Evolutionary conservation across 2,888 invertebrate species (phyloP).

Genomic region (Sacculina carcini): DNA sequence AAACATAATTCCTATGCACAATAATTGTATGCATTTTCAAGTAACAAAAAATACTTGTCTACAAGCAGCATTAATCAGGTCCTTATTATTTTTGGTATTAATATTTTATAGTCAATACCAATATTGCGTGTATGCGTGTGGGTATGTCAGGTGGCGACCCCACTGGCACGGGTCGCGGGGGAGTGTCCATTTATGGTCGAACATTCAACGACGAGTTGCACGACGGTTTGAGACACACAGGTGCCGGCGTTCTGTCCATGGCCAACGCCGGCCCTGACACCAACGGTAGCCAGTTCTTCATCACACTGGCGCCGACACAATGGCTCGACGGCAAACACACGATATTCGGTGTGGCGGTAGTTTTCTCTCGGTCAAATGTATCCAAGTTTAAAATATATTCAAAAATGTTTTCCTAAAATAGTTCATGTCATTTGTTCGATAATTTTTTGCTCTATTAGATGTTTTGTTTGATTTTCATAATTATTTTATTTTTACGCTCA

Average conservation of each 20-base stretch:
- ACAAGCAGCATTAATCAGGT: no score
- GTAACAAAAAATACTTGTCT: no score
- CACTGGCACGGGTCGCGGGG: slow-evolving; percentile 84
- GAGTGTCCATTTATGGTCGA: slow-evolving; percentile 84
- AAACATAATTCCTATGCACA: no score
- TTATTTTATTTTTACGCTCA: no score
- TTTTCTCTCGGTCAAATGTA: no score
- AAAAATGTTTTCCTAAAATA: background rate
- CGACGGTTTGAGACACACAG: slow-evolving; percentile 76
- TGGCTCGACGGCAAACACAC: slow-evolving; percentile 96
- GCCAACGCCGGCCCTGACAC: slow-evolving; percentile 86
- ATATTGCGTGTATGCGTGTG: background rate
- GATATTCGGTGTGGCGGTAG: slow-evolving; percentile 90
- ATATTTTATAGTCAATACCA: no score
- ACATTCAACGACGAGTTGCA: slow-evolving; percentile 88
- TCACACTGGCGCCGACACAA: slow-evolving; percentile 82
- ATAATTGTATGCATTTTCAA: no score
- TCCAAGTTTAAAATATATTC: background rate
- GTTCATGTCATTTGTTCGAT: slow-evolving; percentile 16
- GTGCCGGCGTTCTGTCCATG: slow-evolving; percentile 74
- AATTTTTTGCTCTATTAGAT: no score
- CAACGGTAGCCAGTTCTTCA: slow-evolving; percentile 96
- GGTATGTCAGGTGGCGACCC: slow-evolving; percentile 52
- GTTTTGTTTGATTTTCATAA: no score
- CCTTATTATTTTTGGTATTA: no score